A percentile compares a stretch with the other conserved stretches of the same genome.
Conservation (phyloP, 2,888 invertebrate species). For the Diachrysia chrysitis region DNA sequence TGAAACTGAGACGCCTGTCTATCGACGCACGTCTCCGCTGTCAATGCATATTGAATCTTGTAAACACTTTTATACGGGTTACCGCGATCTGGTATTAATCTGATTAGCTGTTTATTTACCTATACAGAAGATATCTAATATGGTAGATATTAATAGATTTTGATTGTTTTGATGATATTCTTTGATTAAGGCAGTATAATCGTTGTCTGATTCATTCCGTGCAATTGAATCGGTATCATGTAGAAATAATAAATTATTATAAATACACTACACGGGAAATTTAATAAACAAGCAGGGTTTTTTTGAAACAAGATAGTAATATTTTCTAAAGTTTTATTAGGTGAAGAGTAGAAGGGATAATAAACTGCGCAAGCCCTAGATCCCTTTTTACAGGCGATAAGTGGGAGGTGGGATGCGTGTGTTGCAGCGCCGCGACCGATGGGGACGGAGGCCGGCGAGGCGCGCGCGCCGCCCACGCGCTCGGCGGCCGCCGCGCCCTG, state of each 20-base stretch:
- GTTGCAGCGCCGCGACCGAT: neutral
- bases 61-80: constrained; percentile 6
- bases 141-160: too few species aligned
- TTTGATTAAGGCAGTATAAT: too few species aligned
- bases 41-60: constrained; percentile 3
- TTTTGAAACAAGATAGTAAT: neutral
- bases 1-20: constrained; percentile 8
- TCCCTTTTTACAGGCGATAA: neutral
- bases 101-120: neutral
- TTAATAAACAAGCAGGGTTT: too few species aligned
- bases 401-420: neutral
- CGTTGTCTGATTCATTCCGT: too few species aligned
- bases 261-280: too few species aligned
- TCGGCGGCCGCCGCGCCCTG: constrained; percentile 8
- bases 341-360: neutral
- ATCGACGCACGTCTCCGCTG: neutral
- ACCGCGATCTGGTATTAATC: neutral
- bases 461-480: constrained; percentile 13
- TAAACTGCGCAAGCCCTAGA: neutral
- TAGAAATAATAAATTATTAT: too few species aligned
- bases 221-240: too few species aligned
- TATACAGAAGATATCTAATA: neutral
- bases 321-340: neutral
- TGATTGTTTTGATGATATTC: too few species aligned
- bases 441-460: constrained; percentile 11